A percentile compares a stretch with the other conserved stretches of the same genome.
These are phyloP conservation scores for Pseudopipra pipra DNA, from an alignment of 2,113 vertebrate genomes.

Conservation along the genomic window DNA sequence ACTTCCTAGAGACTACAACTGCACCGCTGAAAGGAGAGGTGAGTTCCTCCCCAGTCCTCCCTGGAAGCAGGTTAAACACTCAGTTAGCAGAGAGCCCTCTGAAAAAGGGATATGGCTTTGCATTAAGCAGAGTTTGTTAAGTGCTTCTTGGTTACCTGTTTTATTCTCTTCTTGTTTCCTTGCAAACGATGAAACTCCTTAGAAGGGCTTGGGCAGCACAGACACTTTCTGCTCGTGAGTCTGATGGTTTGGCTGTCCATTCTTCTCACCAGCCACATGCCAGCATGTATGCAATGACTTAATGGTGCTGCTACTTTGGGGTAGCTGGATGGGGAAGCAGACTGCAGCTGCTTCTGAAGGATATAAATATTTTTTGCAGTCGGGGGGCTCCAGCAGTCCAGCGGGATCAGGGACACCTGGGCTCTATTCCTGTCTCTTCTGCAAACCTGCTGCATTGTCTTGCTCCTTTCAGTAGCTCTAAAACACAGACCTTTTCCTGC, in stretches of 20 bases:
- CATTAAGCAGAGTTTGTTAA: background rate
- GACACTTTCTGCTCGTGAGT: background rate
- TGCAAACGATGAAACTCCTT: background rate
- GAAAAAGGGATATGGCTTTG: background rate
- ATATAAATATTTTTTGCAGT: conserved; percentile 44
- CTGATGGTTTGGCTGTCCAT: background rate
- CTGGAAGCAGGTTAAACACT: background rate
- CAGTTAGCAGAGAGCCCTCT: background rate
- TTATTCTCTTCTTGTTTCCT: background rate
- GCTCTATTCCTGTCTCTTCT: conserved; percentile 23
- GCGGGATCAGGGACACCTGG: background rate
- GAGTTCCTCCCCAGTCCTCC: background rate
- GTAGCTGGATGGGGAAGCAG: conserved; percentile 21
- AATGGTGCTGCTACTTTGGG: background rate
- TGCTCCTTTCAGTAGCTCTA: background rate
- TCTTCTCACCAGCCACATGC: background rate
- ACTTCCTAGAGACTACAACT: background rate
- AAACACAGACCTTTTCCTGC: background rate
- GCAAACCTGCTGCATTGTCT: background rate
- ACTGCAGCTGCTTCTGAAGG: conserved; percentile 49
- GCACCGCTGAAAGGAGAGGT: background rate
- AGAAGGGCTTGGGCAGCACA: background rate
- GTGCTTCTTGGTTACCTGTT: background rate
- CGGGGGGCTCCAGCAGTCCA: background rate
- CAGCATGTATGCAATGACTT: background rate